Evolutionary conservation across 2,797 vertebrate species (phyloP), one percentile per base, ranked within the genome.

Genomic region (Moxostoma hubbsi): DNA sequence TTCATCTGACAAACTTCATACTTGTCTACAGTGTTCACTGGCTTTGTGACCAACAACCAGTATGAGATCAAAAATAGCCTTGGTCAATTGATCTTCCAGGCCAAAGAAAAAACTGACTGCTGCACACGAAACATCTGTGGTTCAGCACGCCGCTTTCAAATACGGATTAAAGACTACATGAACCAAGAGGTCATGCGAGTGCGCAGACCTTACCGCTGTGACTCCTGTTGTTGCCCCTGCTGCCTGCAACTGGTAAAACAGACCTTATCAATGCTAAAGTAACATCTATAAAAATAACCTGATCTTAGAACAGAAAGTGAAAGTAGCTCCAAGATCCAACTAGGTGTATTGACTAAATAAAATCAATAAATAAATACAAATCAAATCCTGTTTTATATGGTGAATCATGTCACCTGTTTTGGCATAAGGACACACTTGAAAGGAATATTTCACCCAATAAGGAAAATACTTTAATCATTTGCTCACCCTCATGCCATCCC

Each of bases 121-220:
- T 96, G 95, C 75, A 94, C 94, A 0, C 93, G 95, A 8, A 95
- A 96, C 86, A 96, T 95, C 93, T 96, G 94, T 3, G 96, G 96
- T 0, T 87, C 96, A 0, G 88, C 94, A 73, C 93, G 96, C 69
- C 96, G 94, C 69, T 95, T 96, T 24, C 93, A 94, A 80, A 92
- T 97, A 88, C 94, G 93, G 64, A 91, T 97, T 82, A 94, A 94
- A 54, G 96, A 97, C 87, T 89, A 89, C 80, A 61, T 13, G 11
- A 95, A 95, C 77, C 85, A 91, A 0, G 96, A 97, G 77, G 94
- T 97, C 88, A 92, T 97, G 82, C 95, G 91, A 2, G 89, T 97
- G 64, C 86, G 96, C 4, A 91, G 96, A 1, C 96, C 96, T 5
- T 94, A 91, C 79, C 95, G 94, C 82, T 97, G 95, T 12, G 92